phyloP scores from a whole-genome alignment of 2,113 vertebrate species.

The Gymnobelideus leadbeateri region DNA sequence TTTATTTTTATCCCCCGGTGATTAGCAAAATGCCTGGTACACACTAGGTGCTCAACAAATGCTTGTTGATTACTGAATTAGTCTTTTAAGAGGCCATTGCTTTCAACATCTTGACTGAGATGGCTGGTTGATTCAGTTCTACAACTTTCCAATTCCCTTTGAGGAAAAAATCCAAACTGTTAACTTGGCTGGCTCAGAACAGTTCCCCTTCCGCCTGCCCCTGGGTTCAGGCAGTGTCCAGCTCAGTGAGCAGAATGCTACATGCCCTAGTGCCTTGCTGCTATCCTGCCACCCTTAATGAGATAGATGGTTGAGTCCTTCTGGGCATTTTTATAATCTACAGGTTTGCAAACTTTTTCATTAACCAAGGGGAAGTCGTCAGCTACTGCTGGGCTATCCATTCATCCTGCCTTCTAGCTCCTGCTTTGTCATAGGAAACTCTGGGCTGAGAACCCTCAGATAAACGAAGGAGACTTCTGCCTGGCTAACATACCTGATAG shows the following conservation, averaged over 20 bases:
- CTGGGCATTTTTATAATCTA: background rate
- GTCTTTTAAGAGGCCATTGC: background rate
- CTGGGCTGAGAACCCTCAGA: background rate
- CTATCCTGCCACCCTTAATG: background rate
- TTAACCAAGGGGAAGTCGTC: background rate
- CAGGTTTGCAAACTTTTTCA: background rate
- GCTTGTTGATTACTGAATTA: background rate
- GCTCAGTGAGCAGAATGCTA: background rate
- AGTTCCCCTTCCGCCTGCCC: background rate
- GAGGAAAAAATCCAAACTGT: background rate
- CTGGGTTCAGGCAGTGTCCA: background rate
- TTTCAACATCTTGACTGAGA: background rate
- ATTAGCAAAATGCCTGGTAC: background rate
- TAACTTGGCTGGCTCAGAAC: background rate
- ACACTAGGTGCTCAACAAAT: background rate
- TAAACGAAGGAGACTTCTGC: background rate
- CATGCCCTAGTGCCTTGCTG: background rate
- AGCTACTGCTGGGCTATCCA: background rate
- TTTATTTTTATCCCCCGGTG: background rate
- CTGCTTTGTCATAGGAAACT: constrained; percentile 17
- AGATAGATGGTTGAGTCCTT: background rate
- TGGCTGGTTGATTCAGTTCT: background rate
- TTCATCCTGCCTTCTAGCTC: background rate
- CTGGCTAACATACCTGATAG: constrained; percentile 91
- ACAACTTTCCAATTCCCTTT: background rate